Percentiles rank a stretch among this genome's conserved stretches.
Conservation (phyloP, 2,113 vertebrate species). For the Etia nguti region DNA sequence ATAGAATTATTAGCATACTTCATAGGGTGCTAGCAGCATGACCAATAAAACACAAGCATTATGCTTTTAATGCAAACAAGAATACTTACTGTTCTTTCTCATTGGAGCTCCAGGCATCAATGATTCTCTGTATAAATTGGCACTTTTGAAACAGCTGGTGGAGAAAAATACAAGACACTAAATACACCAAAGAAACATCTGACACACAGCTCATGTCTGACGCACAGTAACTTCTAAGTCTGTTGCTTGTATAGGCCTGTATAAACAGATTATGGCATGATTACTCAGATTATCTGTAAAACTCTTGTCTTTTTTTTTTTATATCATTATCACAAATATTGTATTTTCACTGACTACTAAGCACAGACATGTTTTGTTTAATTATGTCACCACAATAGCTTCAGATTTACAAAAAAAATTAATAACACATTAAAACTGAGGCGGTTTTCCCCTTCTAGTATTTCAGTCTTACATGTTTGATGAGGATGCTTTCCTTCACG, state of each 20-base stretch:
- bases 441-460: background rate
- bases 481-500: constrained; percentile 81
- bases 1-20: background rate
- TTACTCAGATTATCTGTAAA: background rate
- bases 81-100: constrained; percentile 96
- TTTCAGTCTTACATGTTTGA: constrained; percentile 85
- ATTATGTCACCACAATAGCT: background rate
- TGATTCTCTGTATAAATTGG: constrained; percentile 92
- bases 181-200: background rate
- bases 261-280: background rate
- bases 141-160: constrained; percentile 94
- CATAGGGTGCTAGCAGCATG: background rate
- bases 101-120: constrained; percentile 94
- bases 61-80: background rate
- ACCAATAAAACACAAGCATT: background rate
- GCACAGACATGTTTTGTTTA: too few species aligned
- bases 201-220: background rate
- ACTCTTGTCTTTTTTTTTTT: background rate
- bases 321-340: background rate
- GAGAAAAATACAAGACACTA: background rate
- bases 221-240: background rate
- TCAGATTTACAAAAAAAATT: background rate
- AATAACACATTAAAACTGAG: background rate
- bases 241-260: background rate
- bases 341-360: background rate